Conservation (phyloP, 2,113 vertebrate genomes). For the Phylloscopus trochiloides region DNA sequence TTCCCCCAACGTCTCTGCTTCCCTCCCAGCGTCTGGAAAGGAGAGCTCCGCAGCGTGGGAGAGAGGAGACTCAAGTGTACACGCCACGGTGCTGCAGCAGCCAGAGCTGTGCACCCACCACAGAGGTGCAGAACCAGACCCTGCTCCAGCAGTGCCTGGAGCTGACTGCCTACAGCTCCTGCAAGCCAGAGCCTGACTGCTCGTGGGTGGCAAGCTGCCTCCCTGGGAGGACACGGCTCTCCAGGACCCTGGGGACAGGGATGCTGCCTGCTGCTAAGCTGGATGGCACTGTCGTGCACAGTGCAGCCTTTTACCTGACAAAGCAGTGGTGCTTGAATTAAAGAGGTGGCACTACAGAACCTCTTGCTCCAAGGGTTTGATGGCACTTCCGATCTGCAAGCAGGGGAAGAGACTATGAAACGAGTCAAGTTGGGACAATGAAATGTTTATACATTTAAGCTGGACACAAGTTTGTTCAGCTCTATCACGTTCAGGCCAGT, state of each 20-base stretch:
- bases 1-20: not conserved
- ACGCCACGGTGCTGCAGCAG: not conserved
- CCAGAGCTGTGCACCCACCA: rapidly evolving
- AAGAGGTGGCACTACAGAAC: not conserved
- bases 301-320: not conserved
- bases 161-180: rapidly evolving
- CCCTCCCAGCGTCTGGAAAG: not conserved
- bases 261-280: not conserved
- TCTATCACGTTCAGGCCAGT: rapidly evolving
- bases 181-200: not conserved
- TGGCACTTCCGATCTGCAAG: not conserved
- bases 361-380: not conserved
- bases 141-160: rapidly evolving
- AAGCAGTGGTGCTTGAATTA: not conserved
- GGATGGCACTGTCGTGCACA: not conserved
- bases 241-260: not conserved
- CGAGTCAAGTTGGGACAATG: not conserved
- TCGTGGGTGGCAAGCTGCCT: not conserved
- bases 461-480: not conserved
- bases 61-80: not conserved
- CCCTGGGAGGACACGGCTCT: rapidly evolving
- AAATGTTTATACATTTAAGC: not conserved
- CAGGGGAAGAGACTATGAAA: not conserved
- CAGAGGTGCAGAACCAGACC: not conserved
- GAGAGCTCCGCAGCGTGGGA: not conserved